phyloP scores from a whole-genome alignment of 2,113 vertebrate species.

The Cyrtonyx montezumae region DNA sequence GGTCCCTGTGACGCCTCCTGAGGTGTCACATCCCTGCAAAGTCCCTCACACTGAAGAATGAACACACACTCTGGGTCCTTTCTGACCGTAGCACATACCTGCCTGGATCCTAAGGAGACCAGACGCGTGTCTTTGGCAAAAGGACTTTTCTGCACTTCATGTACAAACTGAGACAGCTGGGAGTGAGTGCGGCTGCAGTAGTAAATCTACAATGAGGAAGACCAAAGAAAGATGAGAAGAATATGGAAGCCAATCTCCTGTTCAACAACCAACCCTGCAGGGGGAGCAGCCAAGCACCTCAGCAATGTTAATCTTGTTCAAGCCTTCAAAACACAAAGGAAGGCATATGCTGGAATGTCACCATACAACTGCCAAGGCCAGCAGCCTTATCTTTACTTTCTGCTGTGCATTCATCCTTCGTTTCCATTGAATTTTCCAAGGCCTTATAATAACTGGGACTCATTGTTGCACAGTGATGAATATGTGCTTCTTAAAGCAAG shows the following conservation, averaged over 20 bases:
- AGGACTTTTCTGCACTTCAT: slow-evolving; percentile 93
- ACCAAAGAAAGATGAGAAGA: neutral
- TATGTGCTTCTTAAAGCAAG: neutral
- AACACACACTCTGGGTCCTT: neutral
- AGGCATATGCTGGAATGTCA: neutral
- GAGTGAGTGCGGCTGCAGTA: slow-evolving; percentile 98
- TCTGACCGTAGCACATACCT: slow-evolving; percentile 76
- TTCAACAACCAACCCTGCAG: neutral
- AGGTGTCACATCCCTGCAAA: neutral
- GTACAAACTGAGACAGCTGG: slow-evolving; percentile 95
- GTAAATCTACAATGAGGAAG: slow-evolving; percentile 84
- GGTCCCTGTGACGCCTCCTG: neutral
- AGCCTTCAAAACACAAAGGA: neutral
- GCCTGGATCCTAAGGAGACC: slow-evolving; percentile 91
- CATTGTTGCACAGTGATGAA: neutral
- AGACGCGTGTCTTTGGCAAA: slow-evolving; percentile 86
- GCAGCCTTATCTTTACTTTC: neutral
- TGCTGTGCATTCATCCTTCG: neutral
- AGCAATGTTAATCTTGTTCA: neutral
- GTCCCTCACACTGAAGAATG: neutral
- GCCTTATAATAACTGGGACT: neutral
- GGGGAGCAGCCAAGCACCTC: neutral
- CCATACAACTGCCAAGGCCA: neutral
- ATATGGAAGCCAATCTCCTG: neutral
- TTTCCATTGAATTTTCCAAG: neutral